A percentile compares a stretch with the other conserved stretches of the same genome.
Evolutionary conservation across 2,888 invertebrate species (phyloP).

Genomic region (Calameuta pallipes): DNA sequence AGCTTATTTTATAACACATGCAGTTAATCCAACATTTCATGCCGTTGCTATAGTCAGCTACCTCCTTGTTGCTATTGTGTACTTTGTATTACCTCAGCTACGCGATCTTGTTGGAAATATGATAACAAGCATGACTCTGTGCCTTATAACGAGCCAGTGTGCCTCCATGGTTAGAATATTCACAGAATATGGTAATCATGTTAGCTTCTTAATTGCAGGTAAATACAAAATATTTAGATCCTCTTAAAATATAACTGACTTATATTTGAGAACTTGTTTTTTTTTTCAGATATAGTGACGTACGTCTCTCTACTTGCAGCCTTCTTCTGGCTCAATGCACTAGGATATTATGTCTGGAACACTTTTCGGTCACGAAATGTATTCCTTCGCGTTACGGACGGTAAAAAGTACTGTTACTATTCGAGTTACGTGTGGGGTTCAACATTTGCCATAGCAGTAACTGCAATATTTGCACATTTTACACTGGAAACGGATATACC

Average conservation of each 20-base stretch:
- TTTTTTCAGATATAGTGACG: constrained; percentile 78
- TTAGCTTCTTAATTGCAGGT: constrained; percentile 86
- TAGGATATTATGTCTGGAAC: constrained; percentile 90
- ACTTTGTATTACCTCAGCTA: constrained; percentile 85
- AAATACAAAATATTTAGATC: constrained; percentile 40
- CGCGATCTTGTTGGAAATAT: constrained; percentile 87
- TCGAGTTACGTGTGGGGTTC: constrained; percentile 84
- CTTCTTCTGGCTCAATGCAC: constrained; percentile 88
- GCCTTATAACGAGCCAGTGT: constrained; percentile 80
- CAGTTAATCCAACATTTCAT: constrained; percentile 83
- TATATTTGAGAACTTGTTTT: constrained; percentile 16
- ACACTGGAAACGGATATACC: constrained; percentile 77
- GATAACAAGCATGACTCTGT: constrained; percentile 83
- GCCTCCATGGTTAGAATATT: constrained; percentile 84
- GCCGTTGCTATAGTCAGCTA: constrained; percentile 78
- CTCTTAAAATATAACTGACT: background rate
- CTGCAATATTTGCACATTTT: constrained; percentile 86
- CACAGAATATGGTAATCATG: constrained; percentile 82
- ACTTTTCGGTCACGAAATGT: constrained; percentile 89
- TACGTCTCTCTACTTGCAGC: constrained; percentile 82
- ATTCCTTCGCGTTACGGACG: constrained; percentile 85
- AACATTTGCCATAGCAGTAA: constrained; percentile 76
- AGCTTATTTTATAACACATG: constrained; percentile 79
- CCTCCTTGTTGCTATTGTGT: constrained; percentile 79
- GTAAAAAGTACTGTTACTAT: constrained; percentile 88